Base-by-base conservation (phyloP, 2,888 invertebrate species). In the Theretra japonica region DNA sequence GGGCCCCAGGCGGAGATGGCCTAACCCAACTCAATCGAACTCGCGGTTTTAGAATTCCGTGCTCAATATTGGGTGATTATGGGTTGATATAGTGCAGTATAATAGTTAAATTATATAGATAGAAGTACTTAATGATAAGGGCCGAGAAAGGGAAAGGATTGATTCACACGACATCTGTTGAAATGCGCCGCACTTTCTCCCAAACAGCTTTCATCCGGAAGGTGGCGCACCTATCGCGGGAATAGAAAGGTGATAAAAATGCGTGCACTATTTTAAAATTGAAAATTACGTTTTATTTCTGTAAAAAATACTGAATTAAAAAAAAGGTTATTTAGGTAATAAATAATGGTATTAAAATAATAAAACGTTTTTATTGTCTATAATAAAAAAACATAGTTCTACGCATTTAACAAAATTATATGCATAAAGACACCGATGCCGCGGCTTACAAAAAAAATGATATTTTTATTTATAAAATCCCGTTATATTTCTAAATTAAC, bases 131-230 rank as follows among this genome's bases (percentile, higher is more conserved):
- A 41, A 15, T 41, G 15, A 53, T 53, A 15, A 62, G 8, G 33
- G 33, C 62, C 8, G n/a, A 4, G 7, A 62, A 62, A 62, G 62
- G 62, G 62, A 62, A 41, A 41, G 62, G 60, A 17, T 60, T 33
- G 33, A 33, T 62, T 33, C 62, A 41, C n/a, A 62, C 41, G 62
- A 62, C 62, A 62, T 62, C 62, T 62, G 41, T 62, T 33, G 62
- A 4, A 62, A 62, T 21, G 33, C 11, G 11, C 23, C 21, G 62
- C 62, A 33, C 62, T 62, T 41, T 62, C 62, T 41, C 41, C 33
- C 17, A 62, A 33, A 62, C 21, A 11, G n/a, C 33, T 60, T 59
- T 25, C 60, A 41, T 33, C 62, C 41, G 41, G 41, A 62, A 62
- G 62, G 62, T 62, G 62, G 62, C 62, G 62, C 62, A 11, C 8